phyloP scores from a whole-genome alignment of 2,888 invertebrate species.

The Pelosia muscerda region DNA sequence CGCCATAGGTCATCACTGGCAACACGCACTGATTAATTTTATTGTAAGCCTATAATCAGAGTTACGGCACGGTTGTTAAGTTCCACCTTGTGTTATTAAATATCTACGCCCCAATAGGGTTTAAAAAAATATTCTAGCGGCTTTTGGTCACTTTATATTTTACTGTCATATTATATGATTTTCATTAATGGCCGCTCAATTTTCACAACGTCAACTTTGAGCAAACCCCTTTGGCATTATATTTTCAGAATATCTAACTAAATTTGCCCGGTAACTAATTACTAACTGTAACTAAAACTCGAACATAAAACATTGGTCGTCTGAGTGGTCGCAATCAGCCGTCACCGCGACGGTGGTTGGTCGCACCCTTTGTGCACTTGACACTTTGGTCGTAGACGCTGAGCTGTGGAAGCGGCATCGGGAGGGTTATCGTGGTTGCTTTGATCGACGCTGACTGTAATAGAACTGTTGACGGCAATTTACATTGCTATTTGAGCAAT shows the following conservation, averaged over 20 bases:
- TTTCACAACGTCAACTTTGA: too few species aligned
- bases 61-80: too few species aligned
- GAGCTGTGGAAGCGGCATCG: slow-evolving; percentile 31
- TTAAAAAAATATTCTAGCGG: too few species aligned
- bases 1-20: too few species aligned
- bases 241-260: not conserved
- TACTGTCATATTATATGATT: too few species aligned
- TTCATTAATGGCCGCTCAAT: too few species aligned
- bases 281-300: not conserved
- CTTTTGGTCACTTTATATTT: too few species aligned
- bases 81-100: too few species aligned
- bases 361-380: slow-evolving; percentile 39
- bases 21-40: too few species aligned
- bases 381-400: slow-evolving; percentile 27
- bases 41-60: too few species aligned
- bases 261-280: not conserved
- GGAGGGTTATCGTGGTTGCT: slow-evolving; percentile 16
- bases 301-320: slow-evolving; percentile 12
- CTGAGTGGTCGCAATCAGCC: slow-evolving; percentile 26
- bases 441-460: slow-evolving; percentile 7
- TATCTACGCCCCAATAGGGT: too few species aligned
- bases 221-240: too few species aligned
- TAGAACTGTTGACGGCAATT: not conserved
- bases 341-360: slow-evolving; percentile 17
- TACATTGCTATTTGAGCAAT: not conserved